Percentiles rank a stretch among this genome's conserved stretches.
phyloP scores from a whole-genome alignment of 2,797 vertebrate genomes.

The Chromis chromis region DNA sequence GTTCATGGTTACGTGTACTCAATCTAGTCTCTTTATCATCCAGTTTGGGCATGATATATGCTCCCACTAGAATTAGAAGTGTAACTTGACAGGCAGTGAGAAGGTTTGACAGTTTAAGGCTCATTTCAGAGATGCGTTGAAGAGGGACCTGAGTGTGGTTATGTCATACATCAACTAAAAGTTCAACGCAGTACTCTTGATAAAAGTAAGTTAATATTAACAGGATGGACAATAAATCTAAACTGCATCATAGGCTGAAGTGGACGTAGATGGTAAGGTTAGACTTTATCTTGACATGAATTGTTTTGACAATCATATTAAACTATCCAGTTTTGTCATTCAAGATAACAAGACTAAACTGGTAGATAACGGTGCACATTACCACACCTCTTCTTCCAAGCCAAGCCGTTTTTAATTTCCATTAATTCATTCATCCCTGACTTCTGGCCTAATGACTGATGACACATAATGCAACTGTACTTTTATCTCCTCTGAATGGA shows the following conservation, averaged over 20 bases:
- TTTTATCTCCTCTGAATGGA: neutral
- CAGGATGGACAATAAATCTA: neutral
- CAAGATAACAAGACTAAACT: neutral
- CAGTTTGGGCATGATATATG: too few relatives aligned
- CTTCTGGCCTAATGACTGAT: neutral
- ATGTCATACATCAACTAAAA: neutral
- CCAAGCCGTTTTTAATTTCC: neutral
- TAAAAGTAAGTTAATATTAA: too few relatives aligned
- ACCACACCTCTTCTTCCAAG: neutral
- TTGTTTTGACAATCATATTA: neutral
- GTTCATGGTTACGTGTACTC: too few relatives aligned
- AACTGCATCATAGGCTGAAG: neutral
- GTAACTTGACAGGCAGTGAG: too few relatives aligned
- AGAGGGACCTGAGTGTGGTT: too few relatives aligned
- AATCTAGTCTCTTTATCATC: too few relatives aligned
- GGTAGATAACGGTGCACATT: neutral
- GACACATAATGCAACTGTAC: constrained; percentile 21
- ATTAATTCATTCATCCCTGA: neutral
- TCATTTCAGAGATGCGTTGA: too few relatives aligned
- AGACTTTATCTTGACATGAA: neutral
- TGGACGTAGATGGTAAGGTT: too few relatives aligned
- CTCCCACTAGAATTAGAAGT: too few relatives aligned
- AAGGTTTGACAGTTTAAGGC: too few relatives aligned
- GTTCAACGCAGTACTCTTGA: neutral
- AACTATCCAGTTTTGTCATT: neutral